Percentiles rank a stretch among this genome's conserved stretches.
These are phyloP conservation scores for Thamnophis elegans DNA, from an alignment of 2,797 vertebrate genomes.

Conservation along the genomic window DNA sequence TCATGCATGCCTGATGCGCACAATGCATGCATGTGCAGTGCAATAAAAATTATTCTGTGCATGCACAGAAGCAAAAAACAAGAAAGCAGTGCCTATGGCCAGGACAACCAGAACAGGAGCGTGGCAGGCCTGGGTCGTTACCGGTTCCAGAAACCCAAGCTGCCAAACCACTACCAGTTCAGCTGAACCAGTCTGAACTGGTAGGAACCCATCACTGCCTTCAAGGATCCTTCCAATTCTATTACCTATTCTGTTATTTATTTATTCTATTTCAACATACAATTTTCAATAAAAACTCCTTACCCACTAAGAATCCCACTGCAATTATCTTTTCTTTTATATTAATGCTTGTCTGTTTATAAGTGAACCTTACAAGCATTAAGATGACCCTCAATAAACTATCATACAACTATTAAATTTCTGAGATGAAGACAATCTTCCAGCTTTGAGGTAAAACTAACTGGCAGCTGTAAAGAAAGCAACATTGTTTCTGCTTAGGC, in stretches of 20 bases:
- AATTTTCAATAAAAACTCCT: neutral
- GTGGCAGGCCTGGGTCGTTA: too few species aligned
- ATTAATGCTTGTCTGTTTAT: neutral
- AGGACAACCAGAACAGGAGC: too few species aligned
- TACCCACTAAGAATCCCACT: neutral
- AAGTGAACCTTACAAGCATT: neutral
- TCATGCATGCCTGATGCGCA: too few species aligned
- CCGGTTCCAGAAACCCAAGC: too few species aligned
- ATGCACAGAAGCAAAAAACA: too few species aligned
- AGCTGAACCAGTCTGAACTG: too few species aligned
- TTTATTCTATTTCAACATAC: neutral
- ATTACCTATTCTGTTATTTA: neutral
- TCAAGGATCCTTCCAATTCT: neutral
- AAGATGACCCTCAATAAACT: neutral
- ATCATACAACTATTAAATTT: neutral
- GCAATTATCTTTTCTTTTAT: neutral
- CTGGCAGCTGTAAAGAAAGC: neutral
- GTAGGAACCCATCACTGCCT: neutral
- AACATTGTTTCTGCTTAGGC: neutral
- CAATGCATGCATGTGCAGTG: too few species aligned
- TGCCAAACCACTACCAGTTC: too few species aligned
- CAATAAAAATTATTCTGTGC: too few species aligned
- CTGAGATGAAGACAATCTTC: neutral
- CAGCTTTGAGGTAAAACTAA: neutral
- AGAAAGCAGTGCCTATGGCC: too few species aligned